These are phyloP conservation scores for Sarotherodon lohbergeri DNA, from an alignment of 2,113 vertebrate genomes.

Conservation along the genomic window DNA sequence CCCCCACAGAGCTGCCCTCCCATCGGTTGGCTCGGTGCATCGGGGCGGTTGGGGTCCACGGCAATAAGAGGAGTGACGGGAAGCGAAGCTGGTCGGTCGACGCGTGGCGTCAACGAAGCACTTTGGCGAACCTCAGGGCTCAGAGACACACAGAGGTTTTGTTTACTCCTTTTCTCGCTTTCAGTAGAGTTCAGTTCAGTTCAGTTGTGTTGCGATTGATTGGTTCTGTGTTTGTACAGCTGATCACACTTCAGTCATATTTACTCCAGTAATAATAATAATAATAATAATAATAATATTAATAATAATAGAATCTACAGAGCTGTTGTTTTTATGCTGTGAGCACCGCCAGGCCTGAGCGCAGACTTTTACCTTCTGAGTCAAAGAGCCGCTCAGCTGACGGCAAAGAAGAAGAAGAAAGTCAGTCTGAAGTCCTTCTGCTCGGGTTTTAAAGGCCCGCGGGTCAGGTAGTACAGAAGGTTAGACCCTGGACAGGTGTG, in stretches of 20 bases:
- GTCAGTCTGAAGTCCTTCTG: neutral
- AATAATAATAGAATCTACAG: slow-evolving; percentile 1
- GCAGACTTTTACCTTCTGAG: neutral
- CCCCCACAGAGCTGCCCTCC: neutral
- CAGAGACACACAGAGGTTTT: slow-evolving; percentile 48
- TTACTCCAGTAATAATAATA: slow-evolving; percentile 10
- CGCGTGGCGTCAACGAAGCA: slow-evolving; percentile 40
- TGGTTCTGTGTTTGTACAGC: slow-evolving; percentile 49
- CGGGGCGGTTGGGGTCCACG: neutral
- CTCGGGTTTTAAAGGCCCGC: neutral
- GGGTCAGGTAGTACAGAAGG: neutral
- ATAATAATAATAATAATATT: neutral
- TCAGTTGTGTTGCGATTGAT: slow-evolving; percentile 39
- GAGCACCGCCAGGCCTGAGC: slow-evolving; percentile 10
- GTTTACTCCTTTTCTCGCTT: slow-evolving; percentile 43
- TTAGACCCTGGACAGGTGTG: neutral
- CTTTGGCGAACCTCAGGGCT: slow-evolving; percentile 65
- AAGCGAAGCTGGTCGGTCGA: neutral
- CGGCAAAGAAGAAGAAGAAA: neutral
- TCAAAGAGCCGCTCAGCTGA: neutral
- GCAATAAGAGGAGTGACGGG: slow-evolving; percentile 22
- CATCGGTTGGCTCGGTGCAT: neutral
- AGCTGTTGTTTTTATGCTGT: slow-evolving; percentile 32
- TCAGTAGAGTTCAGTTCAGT: slow-evolving; percentile 38
- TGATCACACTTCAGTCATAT: slow-evolving; percentile 39